Percentiles rank a stretch among this genome's conserved stretches.
Evolutionary conservation across 2,888 invertebrate species (phyloP).

Genomic region (Frankliniella intonsa): DNA sequence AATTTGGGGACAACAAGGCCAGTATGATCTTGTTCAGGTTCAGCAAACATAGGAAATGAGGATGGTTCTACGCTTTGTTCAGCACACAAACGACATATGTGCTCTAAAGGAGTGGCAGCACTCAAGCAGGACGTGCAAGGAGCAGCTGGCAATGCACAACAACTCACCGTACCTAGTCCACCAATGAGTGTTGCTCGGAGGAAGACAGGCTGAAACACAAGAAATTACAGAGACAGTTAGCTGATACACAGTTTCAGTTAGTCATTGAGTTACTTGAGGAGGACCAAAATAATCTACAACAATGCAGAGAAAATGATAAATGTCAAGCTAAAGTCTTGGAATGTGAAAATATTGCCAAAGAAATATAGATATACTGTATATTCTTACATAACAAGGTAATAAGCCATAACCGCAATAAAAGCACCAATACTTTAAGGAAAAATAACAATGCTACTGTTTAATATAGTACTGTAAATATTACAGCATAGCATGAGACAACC

Average conservation of each 20-base stretch:
- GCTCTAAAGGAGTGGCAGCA: neutral
- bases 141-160: slow-evolving; percentile 46
- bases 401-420: too few species aligned
- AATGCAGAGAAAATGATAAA: slow-evolving; percentile 12
- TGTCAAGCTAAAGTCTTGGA: neutral
- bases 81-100: neutral
- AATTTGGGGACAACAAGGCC: slow-evolving; percentile 10
- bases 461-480: neutral
- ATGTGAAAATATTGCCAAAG: too few species aligned
- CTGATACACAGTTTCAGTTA: neutral
- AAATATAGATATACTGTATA: too few species aligned
- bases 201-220: slow-evolving; percentile 69
- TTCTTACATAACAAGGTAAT: too few species aligned
- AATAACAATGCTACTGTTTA: neutral
- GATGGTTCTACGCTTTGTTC: neutral
- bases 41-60: neutral
- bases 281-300: neutral
- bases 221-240: neutral
- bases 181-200: slow-evolving; percentile 64
- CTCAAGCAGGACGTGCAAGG: slow-evolving; percentile 23
- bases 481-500: neutral
- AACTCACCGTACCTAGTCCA: slow-evolving; percentile 71
- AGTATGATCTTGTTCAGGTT: neutral
- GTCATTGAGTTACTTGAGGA: slow-evolving; percentile 1
- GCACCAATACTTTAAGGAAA: too few species aligned